Base-by-base conservation (phyloP, 2,888 invertebrate species). In the Lepidochrysops patricia region DNA sequence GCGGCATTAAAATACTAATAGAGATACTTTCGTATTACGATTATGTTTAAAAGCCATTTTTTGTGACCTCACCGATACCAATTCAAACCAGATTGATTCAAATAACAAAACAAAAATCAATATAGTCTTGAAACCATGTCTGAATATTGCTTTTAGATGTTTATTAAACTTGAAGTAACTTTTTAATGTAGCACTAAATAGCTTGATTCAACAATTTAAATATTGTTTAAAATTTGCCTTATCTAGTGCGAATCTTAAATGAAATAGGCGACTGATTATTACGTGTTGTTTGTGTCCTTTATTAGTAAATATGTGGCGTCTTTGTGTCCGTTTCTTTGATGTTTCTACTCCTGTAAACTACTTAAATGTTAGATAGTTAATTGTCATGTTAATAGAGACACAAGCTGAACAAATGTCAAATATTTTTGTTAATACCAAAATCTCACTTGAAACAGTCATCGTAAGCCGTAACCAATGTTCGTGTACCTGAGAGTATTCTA, bases 401-500 rank as follows among this genome's bases (percentile, higher is more conserved):
- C 6, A 19, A 15, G 37, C 15, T 0, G 7, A 37, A 37, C 37
- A 37, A 37, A 37, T 6, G 15, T 7, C 2, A 43, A 19, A 43
- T 43, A 43, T 43, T 43, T 29, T 43, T 19, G 43, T 19, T 19
- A 19, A 9, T 19, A 9, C 7, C 19, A 19, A 43, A 43, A 19
- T 43, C 19, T 43, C 43, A 7, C 19, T 19, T 15, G 7, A 35
- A 35, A 35, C n/a, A 13, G 35, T 35, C 4, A 35, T 4, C 35
- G 35, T n/a, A n/a, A n/a, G n/a, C 6, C 19, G 43, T 50, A 50
- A 50, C 23, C 23, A 26, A 26, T 26, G 49, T 50, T 50, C 26
- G 49, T 50, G 49, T 50, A 50, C 49, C 26, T 25, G 49, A 50
- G 49, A 50, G 26, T 50, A 50, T 50, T 50, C n/a, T n/a, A 26